A percentile compares a stretch with the other conserved stretches of the same genome.
phyloP scores from a whole-genome alignment of 2,888 invertebrate genomes.

The Lumbricus terrestris region DNA sequence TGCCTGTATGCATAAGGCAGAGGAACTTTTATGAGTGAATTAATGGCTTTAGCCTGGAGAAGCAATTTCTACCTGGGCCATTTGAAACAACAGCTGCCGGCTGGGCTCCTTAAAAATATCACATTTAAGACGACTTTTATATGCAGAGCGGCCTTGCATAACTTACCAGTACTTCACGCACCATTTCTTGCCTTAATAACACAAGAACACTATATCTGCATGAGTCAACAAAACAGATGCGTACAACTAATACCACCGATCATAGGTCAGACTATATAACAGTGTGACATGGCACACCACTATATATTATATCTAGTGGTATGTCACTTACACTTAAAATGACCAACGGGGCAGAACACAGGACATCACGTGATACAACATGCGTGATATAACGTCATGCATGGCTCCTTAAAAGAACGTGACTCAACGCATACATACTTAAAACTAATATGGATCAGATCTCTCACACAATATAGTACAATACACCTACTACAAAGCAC shows the following conservation, averaged over 20 bases:
- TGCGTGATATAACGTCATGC: no score
- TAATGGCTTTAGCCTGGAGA: neutral
- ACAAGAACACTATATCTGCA: neutral
- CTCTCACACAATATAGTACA: no score
- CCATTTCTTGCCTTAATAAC: neutral
- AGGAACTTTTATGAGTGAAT: neutral
- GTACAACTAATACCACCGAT: neutral
- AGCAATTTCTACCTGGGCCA: neutral
- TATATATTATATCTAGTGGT: no score
- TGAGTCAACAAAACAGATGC: neutral
- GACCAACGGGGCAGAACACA: neutral
- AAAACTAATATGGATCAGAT: no score
- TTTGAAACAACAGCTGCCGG: neutral
- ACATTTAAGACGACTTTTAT: neutral
- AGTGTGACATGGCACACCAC: neutral
- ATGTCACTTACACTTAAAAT: neutral
- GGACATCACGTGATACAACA: neutral
- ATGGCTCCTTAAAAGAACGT: no score
- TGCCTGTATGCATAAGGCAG: neutral
- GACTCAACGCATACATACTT: no score
- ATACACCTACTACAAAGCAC: no score
- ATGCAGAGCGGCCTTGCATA: neutral
- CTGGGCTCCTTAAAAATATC: neutral
- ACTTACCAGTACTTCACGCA: neutral
- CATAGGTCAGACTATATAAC: neutral